A percentile compares a stretch with the other conserved stretches of the same genome.
Conservation (phyloP, 1,140 invertebrate species). For the Aleiodes sp. region DNA sequence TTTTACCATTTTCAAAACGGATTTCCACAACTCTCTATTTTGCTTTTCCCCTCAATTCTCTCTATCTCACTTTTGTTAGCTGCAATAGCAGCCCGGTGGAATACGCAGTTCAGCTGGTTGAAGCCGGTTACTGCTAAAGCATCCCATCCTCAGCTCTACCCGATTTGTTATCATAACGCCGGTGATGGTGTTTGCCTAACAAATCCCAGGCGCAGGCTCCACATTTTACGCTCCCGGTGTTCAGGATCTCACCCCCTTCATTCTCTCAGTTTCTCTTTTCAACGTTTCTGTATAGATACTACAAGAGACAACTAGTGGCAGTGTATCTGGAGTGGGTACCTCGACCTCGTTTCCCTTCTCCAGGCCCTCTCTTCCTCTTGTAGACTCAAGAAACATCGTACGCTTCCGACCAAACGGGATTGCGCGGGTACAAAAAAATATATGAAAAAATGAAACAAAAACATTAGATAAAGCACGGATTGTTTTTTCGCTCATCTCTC, state of each 20-base stretch:
- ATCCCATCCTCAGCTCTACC: constrained; percentile 16
- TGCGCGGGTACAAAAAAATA: neutral
- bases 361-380: no score
- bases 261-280: constrained; percentile 4
- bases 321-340: neutral
- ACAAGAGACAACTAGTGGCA: neutral
- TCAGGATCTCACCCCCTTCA: neutral
- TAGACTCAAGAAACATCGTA: constrained; percentile 7
- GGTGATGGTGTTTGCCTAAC: constrained; percentile 40
- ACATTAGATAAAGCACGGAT: no score
- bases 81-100: neutral
- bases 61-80: neutral
- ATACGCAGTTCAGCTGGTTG: neutral
- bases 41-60: neutral
- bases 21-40: neutral
- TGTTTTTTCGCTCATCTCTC: no score
- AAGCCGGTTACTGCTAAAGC: constrained; percentile 26
- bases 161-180: constrained; percentile 39
- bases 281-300: neutral
- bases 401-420: neutral
- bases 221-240: neutral
- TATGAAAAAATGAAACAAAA: neutral
- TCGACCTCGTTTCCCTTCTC: constrained; percentile 10
- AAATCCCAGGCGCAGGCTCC: constrained; percentile 31
- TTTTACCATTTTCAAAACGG: neutral